These are phyloP conservation scores for Micropoecilia bifurca DNA, from an alignment of 2,797 vertebrate genomes.

Conservation along the genomic window DNA sequence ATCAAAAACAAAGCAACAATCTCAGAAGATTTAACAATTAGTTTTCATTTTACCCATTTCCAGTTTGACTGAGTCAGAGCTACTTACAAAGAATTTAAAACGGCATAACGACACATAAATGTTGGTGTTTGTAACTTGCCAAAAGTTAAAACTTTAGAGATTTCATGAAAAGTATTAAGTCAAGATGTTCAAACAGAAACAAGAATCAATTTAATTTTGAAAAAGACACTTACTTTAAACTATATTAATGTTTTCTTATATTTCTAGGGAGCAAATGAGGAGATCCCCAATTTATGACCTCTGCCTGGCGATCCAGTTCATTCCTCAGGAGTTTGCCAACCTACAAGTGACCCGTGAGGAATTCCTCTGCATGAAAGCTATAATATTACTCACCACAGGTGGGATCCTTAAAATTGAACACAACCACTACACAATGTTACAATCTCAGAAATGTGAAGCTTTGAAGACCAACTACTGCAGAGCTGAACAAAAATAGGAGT, in stretches of 20 bases:
- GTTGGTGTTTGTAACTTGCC: too few relatives aligned
- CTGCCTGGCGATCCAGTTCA: slow-evolving; percentile 94
- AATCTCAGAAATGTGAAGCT: slow-evolving; percentile 29
- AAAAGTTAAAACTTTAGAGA: too few relatives aligned
- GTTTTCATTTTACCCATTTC: too few relatives aligned
- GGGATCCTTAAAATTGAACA: slow-evolving; percentile 27
- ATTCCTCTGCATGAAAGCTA: slow-evolving; percentile 97
- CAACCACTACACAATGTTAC: slow-evolving; percentile 19
- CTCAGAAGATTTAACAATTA: too few relatives aligned
- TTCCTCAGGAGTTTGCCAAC: slow-evolving; percentile 95
- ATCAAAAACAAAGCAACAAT: too few relatives aligned
- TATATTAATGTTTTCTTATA: not conserved
- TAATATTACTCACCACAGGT: slow-evolving; percentile 97
- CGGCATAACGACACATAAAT: too few relatives aligned
- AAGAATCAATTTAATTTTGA: not conserved
- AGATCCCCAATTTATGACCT: slow-evolving; percentile 93
- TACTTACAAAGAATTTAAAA: too few relatives aligned
- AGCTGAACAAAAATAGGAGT: slow-evolving; percentile 22
- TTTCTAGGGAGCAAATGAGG: slow-evolving; percentile 91
- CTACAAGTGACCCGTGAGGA: slow-evolving; percentile 94
- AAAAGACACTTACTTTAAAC: not conserved
- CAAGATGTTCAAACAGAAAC: not conserved
- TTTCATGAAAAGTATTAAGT: not conserved
- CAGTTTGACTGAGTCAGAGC: too few relatives aligned
- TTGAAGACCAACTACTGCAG: slow-evolving; percentile 21